Conservation (phyloP, 2,113 vertebrate genomes). For the western clawed frog (Xenopus tropicalis) region DNA sequence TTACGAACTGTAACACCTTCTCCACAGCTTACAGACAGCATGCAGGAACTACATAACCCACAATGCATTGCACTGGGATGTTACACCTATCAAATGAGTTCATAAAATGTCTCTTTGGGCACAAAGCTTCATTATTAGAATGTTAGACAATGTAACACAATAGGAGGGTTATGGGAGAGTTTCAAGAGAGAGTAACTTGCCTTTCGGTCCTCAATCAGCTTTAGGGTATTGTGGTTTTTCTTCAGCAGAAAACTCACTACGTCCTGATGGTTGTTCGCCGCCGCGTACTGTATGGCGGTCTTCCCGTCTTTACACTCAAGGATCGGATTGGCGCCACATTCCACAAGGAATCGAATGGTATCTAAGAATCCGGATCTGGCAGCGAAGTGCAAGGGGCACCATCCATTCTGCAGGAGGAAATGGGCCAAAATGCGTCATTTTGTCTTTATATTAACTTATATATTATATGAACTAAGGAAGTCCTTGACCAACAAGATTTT, state of each 20-base stretch:
- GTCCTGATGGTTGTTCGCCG: constrained; percentile 54
- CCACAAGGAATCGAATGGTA: constrained; percentile 52
- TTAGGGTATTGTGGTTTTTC: constrained; percentile 49
- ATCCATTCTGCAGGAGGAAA: constrained; percentile 45
- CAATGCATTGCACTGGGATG: no score
- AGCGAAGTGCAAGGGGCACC: constrained; percentile 54
- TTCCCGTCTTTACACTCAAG: constrained; percentile 50
- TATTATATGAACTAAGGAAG: no score
- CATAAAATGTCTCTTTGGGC: no score
- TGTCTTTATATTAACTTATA: no score
- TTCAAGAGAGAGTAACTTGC: constrained; percentile 20
- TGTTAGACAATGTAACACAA: no score
- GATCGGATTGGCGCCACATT: constrained; percentile 50
- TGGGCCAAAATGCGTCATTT: background rate
- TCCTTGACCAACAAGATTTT: no score
- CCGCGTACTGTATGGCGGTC: constrained; percentile 54
- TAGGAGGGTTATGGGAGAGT: no score
- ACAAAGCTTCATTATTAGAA: no score
- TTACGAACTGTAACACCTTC: no score
- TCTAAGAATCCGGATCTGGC: constrained; percentile 55
- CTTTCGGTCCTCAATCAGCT: constrained; percentile 57
- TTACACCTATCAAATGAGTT: no score
- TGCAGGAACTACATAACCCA: no score
- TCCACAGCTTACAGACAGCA: no score
- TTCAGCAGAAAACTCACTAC: constrained; percentile 55